Evolutionary conservation across 2,888 invertebrate genomes (phyloP), one percentile per base, ranked within the genome.

Genomic region (Octodonta nipae): DNA sequence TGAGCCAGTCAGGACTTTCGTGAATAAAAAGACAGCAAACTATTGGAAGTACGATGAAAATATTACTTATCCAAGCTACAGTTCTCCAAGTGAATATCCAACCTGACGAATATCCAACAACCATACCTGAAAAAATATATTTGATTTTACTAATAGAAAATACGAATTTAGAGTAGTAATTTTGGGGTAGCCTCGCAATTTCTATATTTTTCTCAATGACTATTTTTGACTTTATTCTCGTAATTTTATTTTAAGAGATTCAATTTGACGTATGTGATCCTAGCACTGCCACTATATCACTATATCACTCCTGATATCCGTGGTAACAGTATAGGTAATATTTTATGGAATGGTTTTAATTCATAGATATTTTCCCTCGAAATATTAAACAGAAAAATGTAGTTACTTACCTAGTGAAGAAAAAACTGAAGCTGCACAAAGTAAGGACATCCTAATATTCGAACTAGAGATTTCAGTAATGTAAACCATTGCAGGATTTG

Each of bases 401-500:
- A n/a, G n/a, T n/a, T n/a, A 22, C 46, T 54, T 55, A 65, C 72
- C 73, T 38, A 72, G 54, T 2, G 72, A 71, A 3, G 71, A 70
- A 42, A 70, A 61, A 3, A 68, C 66, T 1, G 72, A 71, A 5
- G 69, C 69, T 15, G 66, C 61, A n/a, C 70, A 70, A 45, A 71
- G 67, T 25, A 73, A 52, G 5, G 71, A 67, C 25, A 72, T 72
- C 34, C 73, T 51, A 22, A 72, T 52, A 46, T 71, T 70, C 2
- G 71, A 67, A 28, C 68, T 57, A 1, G 71, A 69, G 2, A 73
- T 67, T 55, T 73, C 73, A 8, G 72, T 71, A 32, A 72, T 70
- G 50, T 73, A 73, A 10, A 72, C 72, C 33, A 71, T 67, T 2
- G 70, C 71, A 4, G 73, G 71, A 43, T 70, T 70, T 2, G 70